These are phyloP conservation scores for Lasiommata megera DNA, from an alignment of 2,888 invertebrate genomes.

Conservation along the genomic window DNA sequence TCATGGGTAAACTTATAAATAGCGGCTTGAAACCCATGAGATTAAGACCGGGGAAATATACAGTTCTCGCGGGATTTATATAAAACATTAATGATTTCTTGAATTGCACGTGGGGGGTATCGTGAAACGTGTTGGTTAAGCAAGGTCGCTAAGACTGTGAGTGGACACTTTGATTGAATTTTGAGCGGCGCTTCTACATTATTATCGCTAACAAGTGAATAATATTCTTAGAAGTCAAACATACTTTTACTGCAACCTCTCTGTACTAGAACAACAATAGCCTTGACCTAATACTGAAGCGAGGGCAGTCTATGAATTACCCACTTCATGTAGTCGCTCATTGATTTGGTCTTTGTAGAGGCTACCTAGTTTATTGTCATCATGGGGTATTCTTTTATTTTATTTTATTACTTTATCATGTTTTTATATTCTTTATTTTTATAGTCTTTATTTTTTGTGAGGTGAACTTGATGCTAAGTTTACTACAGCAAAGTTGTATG, in stretches of 20 bases:
- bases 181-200: neutral
- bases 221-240: neutral
- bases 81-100: neutral
- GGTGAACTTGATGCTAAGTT: too few relatives aligned
- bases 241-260: neutral
- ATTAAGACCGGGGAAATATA: too few relatives aligned
- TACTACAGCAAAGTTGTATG: too few relatives aligned
- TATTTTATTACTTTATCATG: too few relatives aligned
- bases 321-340: too few relatives aligned
- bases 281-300: neutral
- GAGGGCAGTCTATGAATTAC: too few relatives aligned
- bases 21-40: too few relatives aligned
- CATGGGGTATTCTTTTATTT: too few relatives aligned
- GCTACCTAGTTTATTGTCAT: neutral
- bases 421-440: too few relatives aligned
- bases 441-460: too few relatives aligned
- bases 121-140: neutral
- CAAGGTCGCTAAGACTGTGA: neutral
- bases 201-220: neutral
- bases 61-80: neutral
- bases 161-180: neutral
- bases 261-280: too few relatives aligned
- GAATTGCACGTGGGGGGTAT: neutral
- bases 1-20: too few relatives aligned
- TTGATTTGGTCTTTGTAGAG: neutral